phyloP scores from a whole-genome alignment of 2,797 vertebrate genomes.

The Clamator glandarius region DNA sequence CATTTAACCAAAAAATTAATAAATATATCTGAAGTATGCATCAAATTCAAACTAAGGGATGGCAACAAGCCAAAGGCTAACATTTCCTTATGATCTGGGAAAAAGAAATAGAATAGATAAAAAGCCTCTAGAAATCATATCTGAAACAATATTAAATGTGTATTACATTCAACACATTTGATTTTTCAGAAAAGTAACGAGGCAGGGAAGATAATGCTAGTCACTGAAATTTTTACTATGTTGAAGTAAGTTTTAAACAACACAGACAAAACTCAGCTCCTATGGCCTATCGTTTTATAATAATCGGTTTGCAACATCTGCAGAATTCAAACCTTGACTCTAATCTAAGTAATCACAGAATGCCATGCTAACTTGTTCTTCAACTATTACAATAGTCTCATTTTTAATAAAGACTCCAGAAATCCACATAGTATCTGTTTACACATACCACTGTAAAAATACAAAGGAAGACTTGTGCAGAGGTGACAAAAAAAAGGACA shows the following conservation, averaged over 20 bases:
- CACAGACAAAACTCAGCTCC: neutral
- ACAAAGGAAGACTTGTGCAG: neutral
- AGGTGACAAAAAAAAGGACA: neutral
- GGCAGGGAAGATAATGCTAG: neutral
- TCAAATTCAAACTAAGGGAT: neutral
- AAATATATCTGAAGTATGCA: neutral
- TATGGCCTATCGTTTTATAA: neutral
- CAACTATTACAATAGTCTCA: neutral
- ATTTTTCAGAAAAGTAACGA: neutral
- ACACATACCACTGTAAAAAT: neutral
- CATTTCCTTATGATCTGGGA: neutral
- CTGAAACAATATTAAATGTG: neutral
- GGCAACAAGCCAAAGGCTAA: neutral
- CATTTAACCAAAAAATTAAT: neutral
- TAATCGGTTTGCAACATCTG: neutral
- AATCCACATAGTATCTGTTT: neutral
- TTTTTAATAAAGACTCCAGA: neutral
- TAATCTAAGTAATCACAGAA: neutral
- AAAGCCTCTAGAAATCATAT: neutral
- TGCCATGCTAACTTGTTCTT: neutral
- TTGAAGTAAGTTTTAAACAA: neutral
- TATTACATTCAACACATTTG: neutral
- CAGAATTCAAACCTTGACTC: neutral
- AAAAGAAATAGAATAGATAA: neutral
- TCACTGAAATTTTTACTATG: neutral